Evolutionary conservation across 1,140 invertebrate genomes (phyloP), one percentile per base, ranked within the genome.

Genomic region (Drosophila mojavensis): DNA sequence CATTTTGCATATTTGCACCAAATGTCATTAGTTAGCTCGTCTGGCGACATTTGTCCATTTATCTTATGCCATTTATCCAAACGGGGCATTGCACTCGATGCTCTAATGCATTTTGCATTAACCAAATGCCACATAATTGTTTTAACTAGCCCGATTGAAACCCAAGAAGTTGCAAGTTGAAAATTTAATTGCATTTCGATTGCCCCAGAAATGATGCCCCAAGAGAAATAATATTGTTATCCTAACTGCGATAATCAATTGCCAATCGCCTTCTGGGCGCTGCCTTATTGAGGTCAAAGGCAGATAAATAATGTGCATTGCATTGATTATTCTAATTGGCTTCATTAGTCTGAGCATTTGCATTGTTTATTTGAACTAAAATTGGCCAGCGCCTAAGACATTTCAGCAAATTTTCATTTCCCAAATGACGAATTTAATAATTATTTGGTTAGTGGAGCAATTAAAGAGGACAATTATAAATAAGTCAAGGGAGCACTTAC

Each of bases 1-100:
- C 43, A 60, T 61, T 53, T 50, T 81, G 80, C 75, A 65, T 82
- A 79, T 77, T 66, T 79, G 73, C 10, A 11, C 48, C 74, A 48
- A 81, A 82, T 82, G 78, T 81, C 80, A 76, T 76, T 76, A 76
- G 69, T 73, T 71, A 45, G 17, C 56, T 59, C 53, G 39, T 65
- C 45, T 20, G 39, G 33, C 54, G 66, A 63, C 72, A 74, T 17
- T 61, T 62, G 58, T 36, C 48, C 64, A 64, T 65, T 65, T 48
- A 50, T 73, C 59, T 28, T 62, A 24, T 36, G 43, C 45, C n/a
- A 50, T 50, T 62, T 50, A 36, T 11, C 20, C n/a, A 26, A 55
- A 20, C 59, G 26, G 26, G 48, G 47, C 36, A 50, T 53, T 33
- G n/a, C 26, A 58, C 59, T 13, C 15, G n/a, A 28, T 24, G 26